Evolutionary conservation across 1,140 invertebrate genomes (phyloP), one percentile per base, ranked within the genome.

Genomic region (Brachionus asplanchnoidis): DNA sequence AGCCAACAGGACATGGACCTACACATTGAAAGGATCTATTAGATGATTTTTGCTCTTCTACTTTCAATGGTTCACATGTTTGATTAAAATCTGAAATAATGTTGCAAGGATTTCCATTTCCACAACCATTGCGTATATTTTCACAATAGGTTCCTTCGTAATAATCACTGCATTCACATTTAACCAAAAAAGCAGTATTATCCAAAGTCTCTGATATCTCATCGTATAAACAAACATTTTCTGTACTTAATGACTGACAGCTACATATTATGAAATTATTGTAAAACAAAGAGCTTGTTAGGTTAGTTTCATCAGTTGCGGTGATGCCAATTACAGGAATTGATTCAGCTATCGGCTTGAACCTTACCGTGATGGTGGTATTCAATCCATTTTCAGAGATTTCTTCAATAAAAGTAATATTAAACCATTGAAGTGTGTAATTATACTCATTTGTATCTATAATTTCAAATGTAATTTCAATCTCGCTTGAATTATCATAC

Each of bases 121-220:
- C 5, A 65, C 77, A 80, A 7, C 17, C 46, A 26, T 80, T 42
- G 28, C 17, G 50, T 0, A 53, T 28, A 12, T 7, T 60, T n/a
- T 80, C 77, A 56, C 77, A 80, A 56, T 17, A 32, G 42, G 7
- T 20, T n/a, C 77, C 77, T 8, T 50, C 26, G 26, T 56, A 80
- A 32, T 80, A 80, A n/a, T 56, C 12, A 80, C n/a, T 26, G 53
- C 77, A 80, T 28, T 56, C 23, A 65, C 77, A 80, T 0, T 7
- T 20, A 26, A 80, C 77, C 50, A 32, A 9, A 42, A 12, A 42
- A 7, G 32, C 9, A 42, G 17, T 50, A 20, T 2, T 9, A 80
- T 46, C n/a, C 8, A 80, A 14, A 7, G 26, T 2, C 11, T 23
- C 17, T 17, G 11, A 28, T 53, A 53, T 26, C 3, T 8, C 0